These are phyloP conservation scores for Podarcis lilfordi DNA, from an alignment of 2,797 vertebrate genomes.

Conservation along the genomic window DNA sequence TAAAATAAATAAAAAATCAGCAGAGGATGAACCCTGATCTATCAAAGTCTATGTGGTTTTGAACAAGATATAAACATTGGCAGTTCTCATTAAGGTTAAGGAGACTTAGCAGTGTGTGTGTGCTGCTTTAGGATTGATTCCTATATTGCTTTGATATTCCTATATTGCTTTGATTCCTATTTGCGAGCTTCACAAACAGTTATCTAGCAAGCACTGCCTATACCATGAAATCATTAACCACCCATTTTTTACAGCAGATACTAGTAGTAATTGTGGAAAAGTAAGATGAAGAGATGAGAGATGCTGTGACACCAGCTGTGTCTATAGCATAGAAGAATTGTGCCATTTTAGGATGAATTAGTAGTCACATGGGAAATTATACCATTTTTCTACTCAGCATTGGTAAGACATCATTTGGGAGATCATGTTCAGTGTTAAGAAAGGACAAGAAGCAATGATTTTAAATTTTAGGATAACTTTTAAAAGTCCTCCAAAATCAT, in stretches of 20 bases:
- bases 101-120: neutral
- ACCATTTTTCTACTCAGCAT: neutral
- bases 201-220: neutral
- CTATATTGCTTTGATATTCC: neutral
- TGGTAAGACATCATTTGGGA: neutral
- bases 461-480: neutral
- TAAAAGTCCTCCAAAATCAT: neutral
- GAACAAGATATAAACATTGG: neutral
- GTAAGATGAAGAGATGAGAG: neutral
- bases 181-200: neutral
- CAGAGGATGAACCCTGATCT: constrained; percentile 7
- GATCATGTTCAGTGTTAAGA: neutral
- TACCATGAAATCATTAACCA: constrained; percentile 30
- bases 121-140: neutral
- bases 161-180: neutral
- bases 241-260: constrained; percentile 2
- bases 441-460: neutral
- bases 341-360: neutral
- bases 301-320: neutral
- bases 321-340: neutral
- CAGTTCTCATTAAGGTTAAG: constrained; percentile 17
- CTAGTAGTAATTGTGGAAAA: neutral
- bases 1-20: constrained; percentile 27
- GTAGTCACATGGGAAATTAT: neutral
- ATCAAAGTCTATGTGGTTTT: constrained; percentile 16